phyloP scores from a whole-genome alignment of 2,797 vertebrate species.

The Kryptolebias ocellatus region DNA sequence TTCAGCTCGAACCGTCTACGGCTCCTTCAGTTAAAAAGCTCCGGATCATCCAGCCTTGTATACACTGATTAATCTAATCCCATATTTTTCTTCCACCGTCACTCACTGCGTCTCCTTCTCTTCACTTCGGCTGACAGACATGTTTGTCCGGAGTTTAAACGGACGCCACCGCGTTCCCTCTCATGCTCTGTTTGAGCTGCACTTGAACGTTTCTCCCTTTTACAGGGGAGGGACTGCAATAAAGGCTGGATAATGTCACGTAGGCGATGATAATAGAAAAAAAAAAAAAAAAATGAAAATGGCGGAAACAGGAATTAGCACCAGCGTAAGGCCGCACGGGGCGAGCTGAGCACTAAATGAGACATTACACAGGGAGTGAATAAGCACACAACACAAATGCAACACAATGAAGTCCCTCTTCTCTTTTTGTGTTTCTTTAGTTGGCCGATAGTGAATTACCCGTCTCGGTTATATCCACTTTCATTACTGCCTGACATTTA shows the following conservation, averaged over 20 bases:
- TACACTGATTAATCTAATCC: conserved; percentile 36
- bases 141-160: conserved; percentile 44
- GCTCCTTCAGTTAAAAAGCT: conserved; percentile 9
- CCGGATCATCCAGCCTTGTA: neutral
- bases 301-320: conserved; percentile 27
- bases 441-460: conserved; percentile 62
- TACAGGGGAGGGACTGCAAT: neutral
- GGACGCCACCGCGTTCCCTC: conserved; percentile 34
- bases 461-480: conserved; percentile 73
- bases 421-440: conserved; percentile 45
- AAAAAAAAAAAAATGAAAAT: neutral
- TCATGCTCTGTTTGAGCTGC: conserved; percentile 53
- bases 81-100: conserved; percentile 13
- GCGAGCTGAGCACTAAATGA: conserved; percentile 36
- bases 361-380: conserved; percentile 41
- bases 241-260: conserved; percentile 19
- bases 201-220: conserved; percentile 27
- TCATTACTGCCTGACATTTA: conserved; percentile 83
- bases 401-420: conserved; percentile 27
- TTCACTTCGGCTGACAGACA: conserved; percentile 23
- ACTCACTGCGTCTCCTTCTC: neutral
- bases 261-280: conserved; percentile 14
- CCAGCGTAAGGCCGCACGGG: conserved; percentile 8
- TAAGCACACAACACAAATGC: conserved; percentile 46
- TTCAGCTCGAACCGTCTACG: neutral